These are phyloP conservation scores for Dyspetes luteomarginatus DNA, from an alignment of 2,888 invertebrate genomes.

Conservation along the genomic window DNA sequence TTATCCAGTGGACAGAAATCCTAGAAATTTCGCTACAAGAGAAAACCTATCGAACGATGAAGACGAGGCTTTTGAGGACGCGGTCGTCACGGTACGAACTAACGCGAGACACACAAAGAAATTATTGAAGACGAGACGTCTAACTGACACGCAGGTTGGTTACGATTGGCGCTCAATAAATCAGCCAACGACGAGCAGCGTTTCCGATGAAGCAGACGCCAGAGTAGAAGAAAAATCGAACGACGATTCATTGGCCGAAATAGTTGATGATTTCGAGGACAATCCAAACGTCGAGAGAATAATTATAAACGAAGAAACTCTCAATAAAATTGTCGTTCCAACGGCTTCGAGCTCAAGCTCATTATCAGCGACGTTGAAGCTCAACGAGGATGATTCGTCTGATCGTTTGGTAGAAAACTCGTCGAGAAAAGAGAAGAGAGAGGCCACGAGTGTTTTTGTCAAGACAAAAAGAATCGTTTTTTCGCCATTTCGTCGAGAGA, in stretches of 20 bases:
- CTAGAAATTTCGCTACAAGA: conserved; percentile 15
- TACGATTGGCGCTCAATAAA: conserved; percentile 68
- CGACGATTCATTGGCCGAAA: conserved; percentile 15
- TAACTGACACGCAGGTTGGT: conserved; percentile 73
- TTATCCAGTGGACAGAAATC: conserved; percentile 6
- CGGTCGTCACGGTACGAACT: conserved; percentile 68
- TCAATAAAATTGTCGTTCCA: conserved; percentile 79
- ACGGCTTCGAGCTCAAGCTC: conserved; percentile 68
- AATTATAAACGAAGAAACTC: conserved; percentile 75
- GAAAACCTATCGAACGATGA: conserved; percentile 42
- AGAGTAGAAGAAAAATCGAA: neutral
- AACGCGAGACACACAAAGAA: conserved; percentile 69
- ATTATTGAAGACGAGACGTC: conserved; percentile 73
- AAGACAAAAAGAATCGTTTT: conserved; percentile 93
- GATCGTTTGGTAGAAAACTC: conserved; percentile 56
- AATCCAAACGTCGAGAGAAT: conserved; percentile 74
- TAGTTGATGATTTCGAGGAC: conserved; percentile 43
- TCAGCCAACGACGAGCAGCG: conserved; percentile 28
- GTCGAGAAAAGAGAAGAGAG: conserved; percentile 70
- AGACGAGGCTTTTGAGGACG: conserved; percentile 68
- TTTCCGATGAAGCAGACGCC: neutral
- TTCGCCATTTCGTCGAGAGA: conserved; percentile 86
- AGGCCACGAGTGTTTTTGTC: conserved; percentile 88
- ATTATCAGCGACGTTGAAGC: conserved; percentile 52
- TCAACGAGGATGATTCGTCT: conserved; percentile 46